A percentile compares a stretch with the other conserved stretches of the same genome.
Conservation (phyloP, 1,140 invertebrate species). For the Polypedilum pembai region DNA sequence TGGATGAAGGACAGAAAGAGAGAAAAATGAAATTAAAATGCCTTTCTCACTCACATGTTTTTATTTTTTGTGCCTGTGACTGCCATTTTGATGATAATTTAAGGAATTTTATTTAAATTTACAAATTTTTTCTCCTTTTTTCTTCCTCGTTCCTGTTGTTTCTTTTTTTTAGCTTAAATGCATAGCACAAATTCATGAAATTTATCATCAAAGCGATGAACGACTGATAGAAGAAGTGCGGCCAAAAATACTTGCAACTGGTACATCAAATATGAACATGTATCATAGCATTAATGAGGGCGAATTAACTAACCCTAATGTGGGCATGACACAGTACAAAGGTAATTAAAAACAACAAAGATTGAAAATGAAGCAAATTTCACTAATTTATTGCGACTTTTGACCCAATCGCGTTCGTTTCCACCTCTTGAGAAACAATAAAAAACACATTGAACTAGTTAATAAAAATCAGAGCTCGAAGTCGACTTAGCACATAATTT, state of each 20-base stretch:
- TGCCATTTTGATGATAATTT: neutral
- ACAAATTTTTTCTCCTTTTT: neutral
- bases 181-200: constrained; percentile 50
- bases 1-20: neutral
- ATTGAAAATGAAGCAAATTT: too few relatives aligned
- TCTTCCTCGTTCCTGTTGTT: neutral
- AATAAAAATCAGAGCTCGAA: too few relatives aligned
- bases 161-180: constrained; percentile 46
- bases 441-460: too few relatives aligned
- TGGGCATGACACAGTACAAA: neutral
- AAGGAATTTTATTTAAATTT: constrained; percentile 18
- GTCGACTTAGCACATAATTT: too few relatives aligned
- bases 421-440: too few relatives aligned
- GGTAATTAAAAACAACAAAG: neutral
- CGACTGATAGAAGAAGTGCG: constrained; percentile 49
- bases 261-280: constrained; percentile 26
- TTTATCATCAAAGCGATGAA: constrained; percentile 55
- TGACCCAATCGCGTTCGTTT: too few relatives aligned
- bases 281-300: constrained; percentile 24
- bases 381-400: too few relatives aligned
- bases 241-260: constrained; percentile 33
- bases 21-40: neutral
- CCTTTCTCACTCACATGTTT: neutral
- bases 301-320: neutral
- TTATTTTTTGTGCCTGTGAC: neutral